Conservation (phyloP, 2,888 invertebrate genomes). For the Drosophila mercatorum region DNA sequence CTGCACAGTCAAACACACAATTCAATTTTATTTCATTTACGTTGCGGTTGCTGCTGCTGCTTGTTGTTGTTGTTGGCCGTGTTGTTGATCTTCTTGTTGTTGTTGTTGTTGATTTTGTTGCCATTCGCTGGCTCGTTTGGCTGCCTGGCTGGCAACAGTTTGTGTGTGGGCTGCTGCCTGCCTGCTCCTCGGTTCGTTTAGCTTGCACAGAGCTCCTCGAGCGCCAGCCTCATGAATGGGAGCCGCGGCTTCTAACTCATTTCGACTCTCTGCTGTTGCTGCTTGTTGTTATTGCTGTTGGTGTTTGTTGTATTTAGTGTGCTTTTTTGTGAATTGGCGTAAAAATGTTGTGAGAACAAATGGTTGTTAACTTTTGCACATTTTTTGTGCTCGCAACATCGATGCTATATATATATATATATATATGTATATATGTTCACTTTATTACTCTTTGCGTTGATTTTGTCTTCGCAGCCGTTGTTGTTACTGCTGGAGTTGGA, state of each 20-base stretch:
- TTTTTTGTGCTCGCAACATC: constrained; percentile 51
- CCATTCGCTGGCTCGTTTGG: constrained; percentile 62
- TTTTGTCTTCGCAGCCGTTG: constrained; percentile 41
- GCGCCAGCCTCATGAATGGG: constrained; percentile 76
- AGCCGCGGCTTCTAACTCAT: constrained; percentile 76
- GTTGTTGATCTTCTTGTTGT: constrained; percentile 18
- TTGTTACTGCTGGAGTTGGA: constrained; percentile 53
- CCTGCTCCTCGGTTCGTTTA: constrained; percentile 48
- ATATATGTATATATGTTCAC: constrained; percentile 1
- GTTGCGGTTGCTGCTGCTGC: constrained; percentile 51
- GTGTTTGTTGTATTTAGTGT: constrained; percentile 22
- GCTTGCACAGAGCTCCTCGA: constrained; percentile 70
- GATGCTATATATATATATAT: constrained; percentile 19
- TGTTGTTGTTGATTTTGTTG: constrained; percentile 25
- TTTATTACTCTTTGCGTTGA: constrained; percentile 48
- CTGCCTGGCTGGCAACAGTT: constrained; percentile 56
- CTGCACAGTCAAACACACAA: constrained; percentile 73
- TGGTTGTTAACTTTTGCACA: constrained; percentile 78
- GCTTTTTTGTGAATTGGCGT: constrained; percentile 75
- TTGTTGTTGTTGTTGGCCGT: constrained; percentile 10
- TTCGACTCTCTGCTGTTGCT: constrained; percentile 38
- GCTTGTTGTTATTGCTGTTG: constrained; percentile 35
- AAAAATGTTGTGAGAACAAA: constrained; percentile 81
- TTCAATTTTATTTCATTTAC: constrained; percentile 77
- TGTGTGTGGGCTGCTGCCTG: constrained; percentile 66